These are phyloP conservation scores for Salvelinus fontinalis DNA, from an alignment of 2,113 vertebrate species.

Conservation along the genomic window DNA sequence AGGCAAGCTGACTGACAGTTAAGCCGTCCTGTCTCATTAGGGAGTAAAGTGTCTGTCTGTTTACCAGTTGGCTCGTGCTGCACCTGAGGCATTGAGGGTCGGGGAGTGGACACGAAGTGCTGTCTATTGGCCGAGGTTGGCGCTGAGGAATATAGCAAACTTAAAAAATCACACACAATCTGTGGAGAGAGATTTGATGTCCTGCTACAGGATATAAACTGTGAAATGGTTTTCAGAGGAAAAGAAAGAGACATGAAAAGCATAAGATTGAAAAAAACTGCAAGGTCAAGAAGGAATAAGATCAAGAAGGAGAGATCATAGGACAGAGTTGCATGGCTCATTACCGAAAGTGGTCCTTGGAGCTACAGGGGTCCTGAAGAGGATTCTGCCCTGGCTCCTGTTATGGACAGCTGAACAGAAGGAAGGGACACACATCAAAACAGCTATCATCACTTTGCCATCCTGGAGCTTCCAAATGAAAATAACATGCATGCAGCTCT, in stretches of 20 bases:
- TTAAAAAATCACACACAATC: slow-evolving; percentile 40
- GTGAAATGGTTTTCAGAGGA: slow-evolving; percentile 17
- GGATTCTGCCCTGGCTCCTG: slow-evolving; percentile 56
- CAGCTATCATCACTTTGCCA: neutral
- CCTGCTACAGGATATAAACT: neutral
- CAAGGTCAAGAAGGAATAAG: neutral
- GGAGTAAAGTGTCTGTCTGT: slow-evolving; percentile 16
- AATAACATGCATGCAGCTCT: no score
- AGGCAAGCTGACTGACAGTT: slow-evolving; percentile 7
- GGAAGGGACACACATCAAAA: slow-evolving; percentile 11
- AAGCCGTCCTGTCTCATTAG: slow-evolving; percentile 27
- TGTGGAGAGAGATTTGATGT: slow-evolving; percentile 15
- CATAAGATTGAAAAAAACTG: no score
- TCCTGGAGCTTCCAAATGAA: neutral
- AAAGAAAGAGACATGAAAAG: slow-evolving; percentile 10
- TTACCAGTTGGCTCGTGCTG: slow-evolving; percentile 68
- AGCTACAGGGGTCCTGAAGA: slow-evolving; percentile 26
- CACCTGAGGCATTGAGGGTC: slow-evolving; percentile 49
- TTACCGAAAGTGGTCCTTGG: slow-evolving; percentile 68
- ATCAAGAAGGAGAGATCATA: neutral
- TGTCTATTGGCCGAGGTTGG: slow-evolving; percentile 60
- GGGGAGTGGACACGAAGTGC: slow-evolving; percentile 52
- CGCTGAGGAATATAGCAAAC: slow-evolving; percentile 67
- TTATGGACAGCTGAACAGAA: slow-evolving; percentile 62
- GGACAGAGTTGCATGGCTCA: neutral